Conservation (phyloP, 2,797 vertebrate genomes). For the Gobionotothen gibberifrons region DNA sequence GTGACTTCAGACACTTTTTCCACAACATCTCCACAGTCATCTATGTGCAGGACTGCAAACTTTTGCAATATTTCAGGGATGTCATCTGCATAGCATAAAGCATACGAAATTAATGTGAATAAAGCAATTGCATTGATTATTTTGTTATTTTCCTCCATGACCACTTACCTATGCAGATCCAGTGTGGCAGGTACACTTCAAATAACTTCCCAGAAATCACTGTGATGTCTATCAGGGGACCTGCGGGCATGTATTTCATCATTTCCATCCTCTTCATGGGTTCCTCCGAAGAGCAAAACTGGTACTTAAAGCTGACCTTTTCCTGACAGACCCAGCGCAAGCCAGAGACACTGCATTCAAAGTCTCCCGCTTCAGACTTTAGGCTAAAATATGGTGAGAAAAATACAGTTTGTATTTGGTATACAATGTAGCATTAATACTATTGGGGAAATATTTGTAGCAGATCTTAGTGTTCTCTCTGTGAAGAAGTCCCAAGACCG, state of each 20-base stretch:
- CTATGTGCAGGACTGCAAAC: too few relatives aligned
- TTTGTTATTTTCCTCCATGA: too few relatives aligned
- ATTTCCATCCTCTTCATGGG: constrained; percentile 25
- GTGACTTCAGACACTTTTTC: too few relatives aligned
- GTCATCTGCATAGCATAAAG: too few relatives aligned
- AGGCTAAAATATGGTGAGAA: constrained; percentile 4
- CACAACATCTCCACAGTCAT: too few relatives aligned
- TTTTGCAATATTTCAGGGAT: too few relatives aligned
- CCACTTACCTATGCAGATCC: too few relatives aligned
- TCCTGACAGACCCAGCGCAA: constrained; percentile 35
- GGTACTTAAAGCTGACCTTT: constrained; percentile 31
- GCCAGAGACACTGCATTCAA: constrained; percentile 47
- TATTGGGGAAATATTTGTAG: background rate
- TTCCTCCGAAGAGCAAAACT: constrained; percentile 26
- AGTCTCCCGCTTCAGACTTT: constrained; percentile 34
- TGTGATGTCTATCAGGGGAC: constrained; percentile 41
- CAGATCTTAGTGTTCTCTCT: background rate
- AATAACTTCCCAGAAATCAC: constrained; percentile 20
- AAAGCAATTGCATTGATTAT: too few relatives aligned
- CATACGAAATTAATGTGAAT: too few relatives aligned
- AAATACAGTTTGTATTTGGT: background rate
- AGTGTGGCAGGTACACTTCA: background rate
- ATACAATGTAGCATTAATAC: too few relatives aligned
- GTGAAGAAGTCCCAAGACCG: background rate
- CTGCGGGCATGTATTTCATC: constrained; percentile 14